Evolutionary conservation across 2,888 invertebrate species (phyloP).

Genomic region (Andrena chrysosceles): DNA sequence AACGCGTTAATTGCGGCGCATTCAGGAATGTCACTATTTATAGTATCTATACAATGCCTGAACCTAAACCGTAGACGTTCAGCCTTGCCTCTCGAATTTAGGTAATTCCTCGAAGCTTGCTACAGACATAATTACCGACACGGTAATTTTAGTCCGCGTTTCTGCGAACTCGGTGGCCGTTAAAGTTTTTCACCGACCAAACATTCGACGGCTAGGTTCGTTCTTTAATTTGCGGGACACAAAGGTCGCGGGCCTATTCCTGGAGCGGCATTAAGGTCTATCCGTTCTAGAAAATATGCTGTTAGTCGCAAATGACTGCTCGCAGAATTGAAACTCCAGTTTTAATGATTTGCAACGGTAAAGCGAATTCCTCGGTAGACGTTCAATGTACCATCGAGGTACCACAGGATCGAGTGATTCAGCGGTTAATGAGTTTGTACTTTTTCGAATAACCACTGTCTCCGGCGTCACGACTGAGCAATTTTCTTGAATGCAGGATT

Average conservation of each 20-base stretch:
- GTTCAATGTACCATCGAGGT: not conserved
- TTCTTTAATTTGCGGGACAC: not conserved
- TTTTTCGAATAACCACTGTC: not conserved
- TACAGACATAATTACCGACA: conserved; percentile 17
- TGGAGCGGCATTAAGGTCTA: not conserved
- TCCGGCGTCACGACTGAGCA: conserved; percentile 23
- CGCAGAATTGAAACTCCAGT: conserved; percentile 3
- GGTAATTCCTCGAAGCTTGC: not conserved
- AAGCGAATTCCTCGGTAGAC: not conserved
- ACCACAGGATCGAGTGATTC: not conserved
- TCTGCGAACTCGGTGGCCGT: not conserved
- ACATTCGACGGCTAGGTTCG: not conserved
- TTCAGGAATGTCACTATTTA: not conserved
- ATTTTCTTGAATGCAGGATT: conserved; percentile 83
- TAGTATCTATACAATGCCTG: not conserved
- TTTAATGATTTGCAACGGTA: not conserved
- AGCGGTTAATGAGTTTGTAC: conserved; percentile 19
- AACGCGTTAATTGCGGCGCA: not conserved
- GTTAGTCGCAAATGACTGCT: conserved; percentile 2
- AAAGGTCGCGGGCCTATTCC: not conserved
- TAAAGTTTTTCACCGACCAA: not conserved
- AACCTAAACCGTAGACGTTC: too few species aligned
- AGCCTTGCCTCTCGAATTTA: not conserved
- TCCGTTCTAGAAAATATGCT: not conserved
- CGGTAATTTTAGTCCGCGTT: not conserved